A percentile compares a stretch with the other conserved stretches of the same genome.
Conservation (phyloP, 1,140 invertebrate species). For the Euura lappo region DNA sequence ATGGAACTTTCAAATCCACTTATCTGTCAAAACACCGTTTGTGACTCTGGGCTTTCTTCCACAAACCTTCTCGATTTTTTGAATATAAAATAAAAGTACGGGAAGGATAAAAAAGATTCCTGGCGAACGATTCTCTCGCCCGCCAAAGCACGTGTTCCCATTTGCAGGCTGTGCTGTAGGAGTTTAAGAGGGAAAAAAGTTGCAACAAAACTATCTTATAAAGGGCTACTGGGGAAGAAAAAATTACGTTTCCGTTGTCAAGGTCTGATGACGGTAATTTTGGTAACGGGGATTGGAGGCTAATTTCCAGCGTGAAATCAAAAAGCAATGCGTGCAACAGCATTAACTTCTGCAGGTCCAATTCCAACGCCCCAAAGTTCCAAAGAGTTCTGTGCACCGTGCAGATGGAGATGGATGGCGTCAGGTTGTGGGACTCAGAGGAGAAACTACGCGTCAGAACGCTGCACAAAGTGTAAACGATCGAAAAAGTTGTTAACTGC, state of each 20-base stretch:
- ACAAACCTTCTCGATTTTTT: no score
- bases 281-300: conserved; percentile 35
- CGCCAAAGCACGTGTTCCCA: no score
- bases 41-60: no score
- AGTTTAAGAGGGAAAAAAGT: neutral
- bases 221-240: neutral
- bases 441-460: neutral
- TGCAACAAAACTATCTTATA: neutral
- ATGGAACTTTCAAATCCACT: no score
- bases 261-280: neutral
- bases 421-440: conserved; percentile 22
- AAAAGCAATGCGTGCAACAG: conserved; percentile 27
- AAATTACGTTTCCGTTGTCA: neutral
- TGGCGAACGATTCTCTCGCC: no score
- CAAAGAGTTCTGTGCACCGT: conserved; percentile 28
- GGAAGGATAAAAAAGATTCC: no score
- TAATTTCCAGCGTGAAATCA: conserved; percentile 47
- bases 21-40: no score
- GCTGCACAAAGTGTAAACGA: conserved; percentile 39
- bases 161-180: no score
- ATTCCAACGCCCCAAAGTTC: no score
- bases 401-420: conserved; percentile 30
- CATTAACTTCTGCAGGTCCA: no score
- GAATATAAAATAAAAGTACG: no score
- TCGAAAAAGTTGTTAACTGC: conserved; percentile 56